Percentiles rank a stretch among this genome's conserved stretches.
phyloP scores from a whole-genome alignment of 2,888 invertebrate genomes.

The Thelaira solivaga region DNA sequence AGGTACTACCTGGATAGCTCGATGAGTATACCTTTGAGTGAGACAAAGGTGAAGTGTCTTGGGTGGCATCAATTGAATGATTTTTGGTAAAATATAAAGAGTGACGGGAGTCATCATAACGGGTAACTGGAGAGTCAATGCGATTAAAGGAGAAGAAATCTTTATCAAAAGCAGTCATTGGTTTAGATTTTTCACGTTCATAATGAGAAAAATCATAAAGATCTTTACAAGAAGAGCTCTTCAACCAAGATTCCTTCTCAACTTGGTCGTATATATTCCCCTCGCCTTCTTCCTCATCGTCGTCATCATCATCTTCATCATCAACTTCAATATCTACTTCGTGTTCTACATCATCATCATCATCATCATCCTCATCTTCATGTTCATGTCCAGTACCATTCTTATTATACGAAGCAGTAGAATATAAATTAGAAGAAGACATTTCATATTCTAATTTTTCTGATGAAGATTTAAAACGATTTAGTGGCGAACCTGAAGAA shows the following conservation, averaged over 20 bases:
- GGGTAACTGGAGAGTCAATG: constrained; percentile 84
- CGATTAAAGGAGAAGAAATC: constrained; percentile 77
- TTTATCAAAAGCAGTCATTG: constrained; percentile 77
- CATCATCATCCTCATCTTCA: constrained; percentile 66
- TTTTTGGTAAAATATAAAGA: constrained; percentile 81
- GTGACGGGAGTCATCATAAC: constrained; percentile 84
- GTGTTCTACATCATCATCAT: constrained; percentile 63
- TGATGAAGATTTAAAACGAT: constrained; percentile 71
- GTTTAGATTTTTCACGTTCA: constrained; percentile 78
- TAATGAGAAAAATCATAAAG: constrained; percentile 86
- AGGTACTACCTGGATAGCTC: constrained; percentile 89
- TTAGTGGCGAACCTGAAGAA: constrained; percentile 67
- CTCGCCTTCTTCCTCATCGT: constrained; percentile 67
- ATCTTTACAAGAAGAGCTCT: constrained; percentile 90
- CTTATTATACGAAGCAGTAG: constrained; percentile 74
- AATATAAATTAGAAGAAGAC: constrained; percentile 80
- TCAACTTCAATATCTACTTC: constrained; percentile 67
- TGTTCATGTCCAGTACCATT: constrained; percentile 61
- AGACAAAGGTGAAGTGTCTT: constrained; percentile 80
- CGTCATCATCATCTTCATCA: constrained; percentile 70
- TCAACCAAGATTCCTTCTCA: constrained; percentile 81
- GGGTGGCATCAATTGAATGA: constrained; percentile 83
- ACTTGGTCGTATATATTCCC: constrained; percentile 75
- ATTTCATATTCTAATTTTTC: constrained; percentile 80
- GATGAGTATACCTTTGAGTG: constrained; percentile 89